Evolutionary conservation across 2,888 invertebrate genomes (phyloP).

Genomic region (Hyppa rectilinea): DNA sequence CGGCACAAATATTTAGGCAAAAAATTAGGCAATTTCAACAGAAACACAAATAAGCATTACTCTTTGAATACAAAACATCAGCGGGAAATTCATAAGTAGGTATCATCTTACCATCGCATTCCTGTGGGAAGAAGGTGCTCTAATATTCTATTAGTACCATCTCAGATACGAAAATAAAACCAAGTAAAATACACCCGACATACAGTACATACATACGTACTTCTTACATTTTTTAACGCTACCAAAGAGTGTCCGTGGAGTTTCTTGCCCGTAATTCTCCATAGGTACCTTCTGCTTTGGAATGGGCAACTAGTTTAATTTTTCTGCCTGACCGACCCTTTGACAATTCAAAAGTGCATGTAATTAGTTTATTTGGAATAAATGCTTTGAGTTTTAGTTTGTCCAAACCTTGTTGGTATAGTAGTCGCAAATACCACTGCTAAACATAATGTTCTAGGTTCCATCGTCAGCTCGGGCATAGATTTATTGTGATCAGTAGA

Average conservation of each 20-base stretch:
- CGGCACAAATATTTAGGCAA: background rate
- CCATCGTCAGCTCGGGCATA: background rate
- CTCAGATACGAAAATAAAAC: conserved; percentile 22
- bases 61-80: background rate
- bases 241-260: too few species aligned
- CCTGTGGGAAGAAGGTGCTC: conserved; percentile 5
- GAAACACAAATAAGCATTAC: background rate
- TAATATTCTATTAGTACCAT: conserved; percentile 40
- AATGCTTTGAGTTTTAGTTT: too few species aligned
- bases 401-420: background rate
- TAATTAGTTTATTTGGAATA: too few species aligned
- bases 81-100: background rate
- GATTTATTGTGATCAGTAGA: background rate
- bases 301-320: too few species aligned
- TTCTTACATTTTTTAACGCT: conserved; percentile 9
- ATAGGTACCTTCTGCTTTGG: too few species aligned
- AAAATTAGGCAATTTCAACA: background rate
- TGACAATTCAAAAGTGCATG: too few species aligned
- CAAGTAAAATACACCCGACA: background rate
- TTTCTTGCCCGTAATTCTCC: too few species aligned
- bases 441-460: background rate
- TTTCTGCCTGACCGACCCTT: too few species aligned
- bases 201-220: background rate
- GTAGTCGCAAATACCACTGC: background rate
- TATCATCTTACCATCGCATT: background rate